Evolutionary conservation across 2,888 invertebrate genomes (phyloP).

Genomic region (Scaptomyza reducta): DNA sequence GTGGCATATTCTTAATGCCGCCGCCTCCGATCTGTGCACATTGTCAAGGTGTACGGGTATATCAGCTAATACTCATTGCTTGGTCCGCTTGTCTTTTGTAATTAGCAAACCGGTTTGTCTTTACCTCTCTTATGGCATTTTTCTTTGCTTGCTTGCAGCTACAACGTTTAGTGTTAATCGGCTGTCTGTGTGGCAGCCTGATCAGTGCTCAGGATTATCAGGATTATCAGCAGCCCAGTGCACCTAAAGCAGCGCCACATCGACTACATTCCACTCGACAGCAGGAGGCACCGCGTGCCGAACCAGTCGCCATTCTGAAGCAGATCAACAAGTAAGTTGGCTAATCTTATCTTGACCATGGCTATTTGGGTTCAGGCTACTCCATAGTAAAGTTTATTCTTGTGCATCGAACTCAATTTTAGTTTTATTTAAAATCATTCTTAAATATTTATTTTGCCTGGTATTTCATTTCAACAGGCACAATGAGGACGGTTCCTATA

Average conservation of each 20-base stretch:
- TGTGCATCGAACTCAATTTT: too few relatives aligned
- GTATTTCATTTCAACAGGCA: conserved; percentile 86
- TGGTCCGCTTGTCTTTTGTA: conserved; percentile 24
- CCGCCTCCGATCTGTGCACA: conserved; percentile 33
- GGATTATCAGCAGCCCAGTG: conserved; percentile 81
- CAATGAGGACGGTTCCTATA: conserved; percentile 95
- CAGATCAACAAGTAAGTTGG: conserved; percentile 91
- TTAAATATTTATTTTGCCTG: neutral
- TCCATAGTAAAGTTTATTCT: too few relatives aligned
- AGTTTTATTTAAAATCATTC: too few relatives aligned
- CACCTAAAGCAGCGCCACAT: conserved; percentile 80
- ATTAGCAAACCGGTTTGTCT: conserved; percentile 63
- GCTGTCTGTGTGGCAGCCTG: conserved; percentile 64
- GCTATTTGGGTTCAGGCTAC: too few relatives aligned
- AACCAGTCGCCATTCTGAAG: conserved; percentile 91
- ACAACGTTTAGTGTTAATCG: conserved; percentile 69
- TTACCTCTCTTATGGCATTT: conserved; percentile 1
- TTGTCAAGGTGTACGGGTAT: conserved; percentile 67
- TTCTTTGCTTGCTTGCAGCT: conserved; percentile 60
- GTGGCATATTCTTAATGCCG: conserved; percentile 43
- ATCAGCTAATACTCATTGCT: conserved; percentile 2
- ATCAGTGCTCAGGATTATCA: conserved; percentile 83
- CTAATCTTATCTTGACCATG: neutral
- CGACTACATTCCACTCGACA: conserved; percentile 77
- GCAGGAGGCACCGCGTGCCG: conserved; percentile 76